Evolutionary conservation across 2,797 vertebrate genomes (phyloP), one percentile per base, ranked within the genome.

Genomic region (Capromys pilorides): DNA sequence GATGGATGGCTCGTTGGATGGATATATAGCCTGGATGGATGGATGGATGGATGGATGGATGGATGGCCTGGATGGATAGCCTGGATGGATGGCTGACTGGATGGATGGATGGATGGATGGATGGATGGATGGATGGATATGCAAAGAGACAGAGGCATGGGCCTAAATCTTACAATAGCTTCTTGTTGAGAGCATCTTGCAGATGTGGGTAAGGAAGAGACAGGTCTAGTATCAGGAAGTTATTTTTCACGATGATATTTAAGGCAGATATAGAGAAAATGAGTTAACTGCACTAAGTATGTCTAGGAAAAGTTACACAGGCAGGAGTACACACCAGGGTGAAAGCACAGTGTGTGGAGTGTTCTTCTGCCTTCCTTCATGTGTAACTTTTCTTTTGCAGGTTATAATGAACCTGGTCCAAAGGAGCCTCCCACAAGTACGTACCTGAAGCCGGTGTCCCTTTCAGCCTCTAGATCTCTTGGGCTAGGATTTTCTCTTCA

Each of bases 381-480:
- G 1, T 59, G 39, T 83, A 14, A 57, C 77, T 16, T 96, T 90
- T 86, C 5, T 83, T 93, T 69, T 96, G 36, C 90, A 97, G 97
- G 94, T 93, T 96, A 97, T 24, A 96, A 97, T 22, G 95, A 95
- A 85, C 93, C 1, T 31, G 97, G 94, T 66, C 84, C 97, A 54
- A 84, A 96, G 12, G 67, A 93, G 80, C 80, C 83, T 59, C 93
- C 94, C n/a, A 69, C 93, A 67, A 95, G 97, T 97, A 97, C 0
- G 96, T 96, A 57, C 86, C 51, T 73, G 33, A 45, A 57, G 51
- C 45, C 39, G 64, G 39, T 13, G 41, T 54, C 71, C 54, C 36
- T 22, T 79, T 57, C 79, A 33, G 6, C 19, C 45, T 77, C 31
- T 7, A 0, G 4, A 28, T 19, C 8, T 66, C 82, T 90, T 80